phyloP scores from a whole-genome alignment of 2,113 vertebrate species.

The Phylloscopus trochiloides region DNA sequence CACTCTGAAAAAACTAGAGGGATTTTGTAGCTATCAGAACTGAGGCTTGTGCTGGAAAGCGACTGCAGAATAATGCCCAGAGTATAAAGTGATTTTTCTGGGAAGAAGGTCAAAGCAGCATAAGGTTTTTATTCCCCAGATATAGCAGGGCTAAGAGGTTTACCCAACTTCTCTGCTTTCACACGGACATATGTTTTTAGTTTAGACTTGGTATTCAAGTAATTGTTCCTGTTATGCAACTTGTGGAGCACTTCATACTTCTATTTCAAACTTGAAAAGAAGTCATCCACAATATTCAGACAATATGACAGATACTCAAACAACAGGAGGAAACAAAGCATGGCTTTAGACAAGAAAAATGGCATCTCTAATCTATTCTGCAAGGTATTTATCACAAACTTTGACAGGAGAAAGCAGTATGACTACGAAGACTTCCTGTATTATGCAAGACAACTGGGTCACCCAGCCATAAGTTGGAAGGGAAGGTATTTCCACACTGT shows the following conservation, averaged over 20 bases:
- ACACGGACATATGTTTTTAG: background rate
- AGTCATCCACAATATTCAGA: background rate
- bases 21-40: background rate
- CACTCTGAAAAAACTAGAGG: background rate
- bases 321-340: background rate
- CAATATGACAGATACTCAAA: background rate
- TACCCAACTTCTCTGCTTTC: background rate
- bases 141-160: background rate
- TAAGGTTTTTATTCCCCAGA: background rate
- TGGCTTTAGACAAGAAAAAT: background rate
- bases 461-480: background rate
- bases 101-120: background rate
- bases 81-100: background rate
- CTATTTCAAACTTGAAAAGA: background rate
- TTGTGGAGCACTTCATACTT: background rate
- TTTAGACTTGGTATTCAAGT: background rate
- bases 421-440: background rate
- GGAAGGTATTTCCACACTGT: background rate
- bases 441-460: background rate
- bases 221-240: background rate
- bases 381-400: background rate
- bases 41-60: background rate
- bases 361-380: background rate
- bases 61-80: background rate
- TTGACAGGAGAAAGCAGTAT: background rate